phyloP scores from a whole-genome alignment of 2,888 invertebrate genomes.

The Anticlea derivata region DNA sequence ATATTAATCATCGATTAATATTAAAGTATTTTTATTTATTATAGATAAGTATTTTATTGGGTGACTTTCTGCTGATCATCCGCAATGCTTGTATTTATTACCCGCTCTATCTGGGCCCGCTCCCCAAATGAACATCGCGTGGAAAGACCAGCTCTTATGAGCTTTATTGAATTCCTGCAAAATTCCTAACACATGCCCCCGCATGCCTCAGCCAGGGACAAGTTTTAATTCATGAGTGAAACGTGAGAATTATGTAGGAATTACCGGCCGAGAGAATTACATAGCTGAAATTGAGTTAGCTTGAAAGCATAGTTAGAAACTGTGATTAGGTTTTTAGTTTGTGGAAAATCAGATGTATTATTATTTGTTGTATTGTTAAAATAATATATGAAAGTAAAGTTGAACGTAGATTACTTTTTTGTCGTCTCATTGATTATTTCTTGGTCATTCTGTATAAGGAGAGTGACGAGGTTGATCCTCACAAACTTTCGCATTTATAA shows the following conservation, averaged over 20 bases:
- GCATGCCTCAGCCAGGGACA: conserved; percentile 46
- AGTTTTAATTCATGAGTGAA: conserved; percentile 52
- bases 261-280: conserved; percentile 10
- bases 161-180: conserved; percentile 73
- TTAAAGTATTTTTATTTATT: too few relatives aligned
- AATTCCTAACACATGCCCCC: conserved; percentile 68
- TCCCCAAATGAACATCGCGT: conserved; percentile 45
- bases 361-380: too few relatives aligned
- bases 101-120: conserved; percentile 23
- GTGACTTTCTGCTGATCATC: too few relatives aligned
- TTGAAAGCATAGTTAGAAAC: conserved; percentile 8
- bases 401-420: too few relatives aligned
- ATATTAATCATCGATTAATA: too few relatives aligned
- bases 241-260: conserved; percentile 37
- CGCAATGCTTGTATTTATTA: not conserved
- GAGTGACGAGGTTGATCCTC: too few relatives aligned
- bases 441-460: too few relatives aligned
- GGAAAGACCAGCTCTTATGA: conserved; percentile 45
- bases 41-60: too few relatives aligned
- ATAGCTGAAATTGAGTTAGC: conserved; percentile 18
- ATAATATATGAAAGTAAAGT: too few relatives aligned
- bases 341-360: too few relatives aligned
- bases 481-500: too few relatives aligned
- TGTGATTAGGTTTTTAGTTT: not conserved
- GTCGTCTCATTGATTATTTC: too few relatives aligned